Base-by-base conservation (phyloP, 2,113 vertebrate genomes). In the Geococcyx californianus region DNA sequence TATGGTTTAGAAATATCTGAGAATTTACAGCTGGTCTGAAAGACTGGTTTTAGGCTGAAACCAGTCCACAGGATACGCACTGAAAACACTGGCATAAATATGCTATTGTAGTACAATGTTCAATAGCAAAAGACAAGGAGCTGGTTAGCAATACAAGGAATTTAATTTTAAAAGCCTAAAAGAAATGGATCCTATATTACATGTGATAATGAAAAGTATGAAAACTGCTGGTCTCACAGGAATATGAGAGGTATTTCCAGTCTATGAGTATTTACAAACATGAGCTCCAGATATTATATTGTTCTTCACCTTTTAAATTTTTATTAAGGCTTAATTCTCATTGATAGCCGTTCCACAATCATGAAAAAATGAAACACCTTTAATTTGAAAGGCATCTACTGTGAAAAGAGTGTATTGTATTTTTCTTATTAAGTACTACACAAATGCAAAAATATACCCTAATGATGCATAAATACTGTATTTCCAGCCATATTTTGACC, bases 371-470 rank as follows among this genome's bases (percentile, higher is more conserved):
- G 10, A 88, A 90, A 90, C 84, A 92, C 24, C 34, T 94, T 96
- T 93, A 87, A 92, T 87, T 63, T 86, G 80, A 81, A 92, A 96
- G 51, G 63, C 42, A 95, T n/a, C 45, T 90, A 95, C 66, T 77
- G 89, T 75, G 60, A 89, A 97, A 97, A 96, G 26, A 74, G 13
- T 69, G 5, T 52, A 87, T 68, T 87, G 26, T 66, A 90, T 87
- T 88, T 91, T 92, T 84, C 77, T 90, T 75, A 69, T 64, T 29
- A 91, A 88, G 33, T 69, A 85, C 63, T 92, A 81, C 33, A 52
- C 15, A 89, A 90, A 70, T 76, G 3, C 10, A 90, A 93, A 91
- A 83, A 64, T 21, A 62, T 5, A 60, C 56, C 23, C 33, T 73
- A 77, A 79, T 40, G 8, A 7, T 84, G 34, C 42, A 89, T 36